Evolutionary conservation across 2,888 invertebrate species (phyloP).

Genomic region (Scaptomyza cyrtandrae): DNA sequence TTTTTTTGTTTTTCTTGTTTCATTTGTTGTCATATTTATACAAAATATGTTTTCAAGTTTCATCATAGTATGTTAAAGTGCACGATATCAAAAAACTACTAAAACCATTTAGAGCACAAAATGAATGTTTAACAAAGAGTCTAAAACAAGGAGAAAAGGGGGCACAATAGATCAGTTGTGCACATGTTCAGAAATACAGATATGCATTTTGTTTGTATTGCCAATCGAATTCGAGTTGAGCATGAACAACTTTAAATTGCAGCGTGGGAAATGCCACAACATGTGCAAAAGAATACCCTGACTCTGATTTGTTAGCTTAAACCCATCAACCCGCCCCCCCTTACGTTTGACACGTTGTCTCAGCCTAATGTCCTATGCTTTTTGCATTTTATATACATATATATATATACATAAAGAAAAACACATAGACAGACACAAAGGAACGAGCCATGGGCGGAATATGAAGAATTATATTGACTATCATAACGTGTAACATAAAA

Average conservation of each 20-base stretch:
- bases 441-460: slow-evolving; percentile 27
- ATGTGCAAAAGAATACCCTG: slow-evolving; percentile 29
- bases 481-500: slow-evolving; percentile 79
- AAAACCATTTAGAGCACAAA: slow-evolving; percentile 57
- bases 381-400: background rate
- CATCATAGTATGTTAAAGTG: slow-evolving; percentile 55
- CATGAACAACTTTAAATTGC: slow-evolving; percentile 63
- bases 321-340: background rate
- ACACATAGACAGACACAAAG: slow-evolving; percentile 7
- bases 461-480: slow-evolving; percentile 75
- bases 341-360: background rate
- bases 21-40: slow-evolving; percentile 59
- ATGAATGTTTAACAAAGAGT: slow-evolving; percentile 1
- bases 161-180: slow-evolving; percentile 5
- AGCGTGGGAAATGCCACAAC: slow-evolving; percentile 69
- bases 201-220: slow-evolving; percentile 22
- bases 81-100: slow-evolving; percentile 59
- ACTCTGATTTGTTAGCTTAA: background rate
- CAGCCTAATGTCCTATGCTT: slow-evolving; percentile 34
- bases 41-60: slow-evolving; percentile 56
- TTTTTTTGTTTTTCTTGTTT: slow-evolving; percentile 52
- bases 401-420: background rate
- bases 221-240: slow-evolving; percentile 58
- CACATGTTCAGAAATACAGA: background rate
- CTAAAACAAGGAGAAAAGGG: background rate